Conservation (phyloP, 2,797 vertebrate species). For the Pyrrhura leucotis region DNA sequence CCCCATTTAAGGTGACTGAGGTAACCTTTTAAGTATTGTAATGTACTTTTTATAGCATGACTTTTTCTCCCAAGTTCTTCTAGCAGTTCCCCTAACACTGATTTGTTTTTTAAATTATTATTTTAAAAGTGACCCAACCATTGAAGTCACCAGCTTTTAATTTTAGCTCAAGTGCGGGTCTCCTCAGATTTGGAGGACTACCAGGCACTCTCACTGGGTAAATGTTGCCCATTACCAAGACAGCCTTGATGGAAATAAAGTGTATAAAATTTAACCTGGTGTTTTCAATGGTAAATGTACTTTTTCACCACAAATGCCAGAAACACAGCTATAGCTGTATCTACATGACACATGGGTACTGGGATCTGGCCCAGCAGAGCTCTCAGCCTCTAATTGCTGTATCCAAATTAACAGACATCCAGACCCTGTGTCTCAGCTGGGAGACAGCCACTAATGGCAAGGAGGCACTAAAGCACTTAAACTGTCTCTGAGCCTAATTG, state of each 20-base stretch:
- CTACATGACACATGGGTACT: not conserved
- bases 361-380: not conserved
- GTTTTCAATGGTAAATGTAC: not conserved
- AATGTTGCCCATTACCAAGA: not conserved
- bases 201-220: not conserved
- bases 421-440: not conserved
- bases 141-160: not conserved
- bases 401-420: constrained; percentile 7
- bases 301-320: not conserved
- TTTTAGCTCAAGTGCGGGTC: not conserved
- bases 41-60: accelerated
- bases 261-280: not conserved
- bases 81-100: not conserved
- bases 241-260: not conserved
- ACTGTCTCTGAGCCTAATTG: constrained; percentile 17
- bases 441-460: not conserved
- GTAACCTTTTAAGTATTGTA: not conserved
- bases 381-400: constrained; percentile 8
- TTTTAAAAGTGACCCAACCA: not conserved
- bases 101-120: not conserved
- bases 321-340: not conserved
- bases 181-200: not conserved
- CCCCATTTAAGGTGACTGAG: not conserved
- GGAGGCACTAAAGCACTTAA: constrained; percentile 17
- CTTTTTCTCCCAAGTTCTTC: not conserved